Evolutionary conservation across 2,113 vertebrate species (phyloP), one percentile per base, ranked within the genome.

Genomic region (Cranoglanis bouderius): DNA sequence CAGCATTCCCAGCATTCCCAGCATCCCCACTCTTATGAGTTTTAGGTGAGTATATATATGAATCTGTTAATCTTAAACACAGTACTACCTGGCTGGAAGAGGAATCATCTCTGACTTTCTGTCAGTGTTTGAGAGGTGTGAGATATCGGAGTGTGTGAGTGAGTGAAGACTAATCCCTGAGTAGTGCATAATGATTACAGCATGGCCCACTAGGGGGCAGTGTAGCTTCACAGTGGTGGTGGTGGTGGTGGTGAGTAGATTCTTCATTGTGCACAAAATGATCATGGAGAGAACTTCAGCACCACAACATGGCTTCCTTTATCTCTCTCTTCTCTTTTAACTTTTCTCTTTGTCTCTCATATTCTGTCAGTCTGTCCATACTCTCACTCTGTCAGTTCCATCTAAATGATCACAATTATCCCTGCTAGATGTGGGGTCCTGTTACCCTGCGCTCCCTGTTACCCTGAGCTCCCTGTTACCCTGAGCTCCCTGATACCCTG

Each of bases 171-270:
- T 21, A 59, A 59, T 59, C 7, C 6, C 5, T 8, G 19, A 24
- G 21, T 32, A 13, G 6, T 2, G 59, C 12, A 12, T n/a, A 14
- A 67, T 4, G 10, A 67, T 67, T 3, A 67, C 63, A 74, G 46
- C 26, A 72, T 55, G 49, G 12, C 65, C 80, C 90, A 87, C 85
- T 63, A 88, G 89, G 74, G 81, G 90, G 85, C 89, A 91, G 72
- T 74, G n/a, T 87, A 61, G 65, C 8, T 87, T 74, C 51, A 74
- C 14, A 26, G 65, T 49, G 78, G 49, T 46, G 78, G 6, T 59
- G 14, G 51, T 53, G 51, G 51, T 53, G 12, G 16, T 55, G 29
- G 46, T 49, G 67, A 29, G 32, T 72, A 46, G 78, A 40, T 14
- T 78, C 82, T 78, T 80, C 43, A 16, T 49, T 13, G 24, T 78